Base-by-base conservation (phyloP, 92 coral and sea anemone species). In the Desmophyllum pertusum region DNA sequence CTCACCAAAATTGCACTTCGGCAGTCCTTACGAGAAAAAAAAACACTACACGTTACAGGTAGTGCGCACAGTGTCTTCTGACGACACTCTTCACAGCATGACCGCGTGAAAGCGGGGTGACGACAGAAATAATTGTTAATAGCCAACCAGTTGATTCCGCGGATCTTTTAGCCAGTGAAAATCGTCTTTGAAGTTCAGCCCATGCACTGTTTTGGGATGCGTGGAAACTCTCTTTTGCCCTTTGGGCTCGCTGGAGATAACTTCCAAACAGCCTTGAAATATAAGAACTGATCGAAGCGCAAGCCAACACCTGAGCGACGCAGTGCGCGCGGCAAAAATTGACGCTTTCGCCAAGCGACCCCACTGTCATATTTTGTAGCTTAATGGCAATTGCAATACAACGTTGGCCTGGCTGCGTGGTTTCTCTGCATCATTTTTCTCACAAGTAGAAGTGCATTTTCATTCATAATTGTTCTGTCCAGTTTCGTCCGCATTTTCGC, bases 141-240 rank as follows among this genome's bases (percentile, higher is more conserved):
- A 35, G 10, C 87, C 50, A 63, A 95, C 98, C 91, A n/a, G 78
- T 86, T n/a, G 92, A 86, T 80, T 81, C 78, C n/a, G n/a, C 11
- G 72, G 82, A 25, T 94, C 51, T 46, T 88, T 93, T 10, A 95
- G 86, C 98, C 98, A 95, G 18, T 92, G 66, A 78, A 88, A 93
- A 74, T 95, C 92, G 76, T 95, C 98, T n/a, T 40, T 86, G 81
- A 36, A 93, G 77, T 50, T 86, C 86, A 73, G 83, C 91, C 98
- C 98, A 77, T 93, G 95, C 3, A 93, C 23, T 29, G 66, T 86
- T 43, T 83, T n/a, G n/a, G n/a, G 88, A 76, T 45, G 48, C 70
- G 46, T 85, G 68, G 84, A 70, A 14, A 85, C 75, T 78, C 57
- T 84, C 78, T 84, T 89, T 8, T 93, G 86, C n/a, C n/a, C n/a